A percentile compares a stretch with the other conserved stretches of the same genome.
These are phyloP conservation scores for Stenotaenia linearis DNA, from an alignment of 2,888 invertebrate genomes.

Conservation along the genomic window DNA sequence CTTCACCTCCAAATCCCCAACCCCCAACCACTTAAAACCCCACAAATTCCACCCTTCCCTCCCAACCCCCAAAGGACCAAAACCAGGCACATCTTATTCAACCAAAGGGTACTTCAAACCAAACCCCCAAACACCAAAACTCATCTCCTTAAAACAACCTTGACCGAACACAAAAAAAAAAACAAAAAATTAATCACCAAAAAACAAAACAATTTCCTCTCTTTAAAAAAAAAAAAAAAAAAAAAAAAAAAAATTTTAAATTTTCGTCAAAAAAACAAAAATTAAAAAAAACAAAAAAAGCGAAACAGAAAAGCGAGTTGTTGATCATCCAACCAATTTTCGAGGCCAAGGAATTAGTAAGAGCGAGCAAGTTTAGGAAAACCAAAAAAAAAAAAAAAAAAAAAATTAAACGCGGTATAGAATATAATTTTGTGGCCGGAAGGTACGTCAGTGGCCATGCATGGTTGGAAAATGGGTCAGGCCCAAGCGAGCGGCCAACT, in stretches of 20 bases:
- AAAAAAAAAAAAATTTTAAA: neutral
- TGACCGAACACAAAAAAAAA: neutral
- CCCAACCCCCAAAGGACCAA: too few relatives aligned
- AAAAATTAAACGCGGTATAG: neutral
- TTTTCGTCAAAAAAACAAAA: neutral
- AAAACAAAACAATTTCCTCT: neutral
- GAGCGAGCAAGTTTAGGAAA: neutral
- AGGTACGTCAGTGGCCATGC: slow-evolving; percentile 26
- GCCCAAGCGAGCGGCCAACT: slow-evolving; percentile 20
- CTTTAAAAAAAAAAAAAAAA: neutral
- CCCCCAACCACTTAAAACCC: too few relatives aligned
- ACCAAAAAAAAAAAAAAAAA: neutral
- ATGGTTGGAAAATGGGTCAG: slow-evolving; percentile 12
- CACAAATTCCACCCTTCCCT: too few relatives aligned
- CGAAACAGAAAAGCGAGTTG: neutral
- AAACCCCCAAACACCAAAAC: too few relatives aligned
- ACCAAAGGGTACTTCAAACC: too few relatives aligned
- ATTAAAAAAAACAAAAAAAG: neutral
- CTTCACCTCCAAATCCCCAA: too few relatives aligned
- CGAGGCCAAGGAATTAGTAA: slow-evolving; percentile 12
- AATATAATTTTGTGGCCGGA: slow-evolving; percentile 11
- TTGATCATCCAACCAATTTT: slow-evolving; percentile 13
- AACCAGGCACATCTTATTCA: too few relatives aligned
- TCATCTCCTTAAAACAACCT: neutral
- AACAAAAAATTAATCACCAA: neutral